These are phyloP conservation scores for Grapholita molesta DNA, from an alignment of 1,140 invertebrate genomes.

Conservation along the genomic window DNA sequence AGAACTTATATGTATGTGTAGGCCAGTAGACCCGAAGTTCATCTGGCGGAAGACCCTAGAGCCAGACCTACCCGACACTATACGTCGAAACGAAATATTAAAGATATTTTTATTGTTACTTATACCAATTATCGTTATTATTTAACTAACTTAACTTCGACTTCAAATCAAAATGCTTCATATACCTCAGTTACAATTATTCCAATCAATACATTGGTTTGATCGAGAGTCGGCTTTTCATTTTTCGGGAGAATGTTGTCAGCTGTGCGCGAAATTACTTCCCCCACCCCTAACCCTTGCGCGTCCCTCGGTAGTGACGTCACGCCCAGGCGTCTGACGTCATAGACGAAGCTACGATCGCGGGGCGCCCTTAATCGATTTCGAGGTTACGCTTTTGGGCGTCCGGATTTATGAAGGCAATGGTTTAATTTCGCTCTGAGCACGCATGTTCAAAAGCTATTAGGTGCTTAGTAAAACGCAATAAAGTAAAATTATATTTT, in stretches of 20 bases:
- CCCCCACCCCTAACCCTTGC: constrained; percentile 35
- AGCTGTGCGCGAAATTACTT: constrained; percentile 60
- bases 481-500: neutral
- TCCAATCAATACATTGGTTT: neutral
- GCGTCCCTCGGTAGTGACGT: constrained; percentile 52
- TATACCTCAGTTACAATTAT: too few species aligned
- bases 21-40: too few species aligned
- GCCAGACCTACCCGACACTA: too few species aligned
- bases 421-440: neutral
- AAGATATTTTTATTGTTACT: too few species aligned
- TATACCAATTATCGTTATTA: too few species aligned
- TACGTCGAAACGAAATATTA: too few species aligned
- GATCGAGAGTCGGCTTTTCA: constrained; percentile 21
- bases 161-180: too few species aligned
- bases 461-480: neutral
- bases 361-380: constrained; percentile 61
- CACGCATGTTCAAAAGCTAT: neutral
- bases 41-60: too few species aligned
- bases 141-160: too few species aligned
- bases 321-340: constrained; percentile 59
- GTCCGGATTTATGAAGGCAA: constrained; percentile 8
- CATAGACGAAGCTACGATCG: constrained; percentile 61
- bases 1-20: too few species aligned
- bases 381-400: constrained; percentile 45
- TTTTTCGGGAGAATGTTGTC: constrained; percentile 43